A percentile compares a stretch with the other conserved stretches of the same genome.
These are phyloP conservation scores for Neosalanx taihuensis DNA, from an alignment of 2,797 vertebrate species.

Conservation along the genomic window DNA sequence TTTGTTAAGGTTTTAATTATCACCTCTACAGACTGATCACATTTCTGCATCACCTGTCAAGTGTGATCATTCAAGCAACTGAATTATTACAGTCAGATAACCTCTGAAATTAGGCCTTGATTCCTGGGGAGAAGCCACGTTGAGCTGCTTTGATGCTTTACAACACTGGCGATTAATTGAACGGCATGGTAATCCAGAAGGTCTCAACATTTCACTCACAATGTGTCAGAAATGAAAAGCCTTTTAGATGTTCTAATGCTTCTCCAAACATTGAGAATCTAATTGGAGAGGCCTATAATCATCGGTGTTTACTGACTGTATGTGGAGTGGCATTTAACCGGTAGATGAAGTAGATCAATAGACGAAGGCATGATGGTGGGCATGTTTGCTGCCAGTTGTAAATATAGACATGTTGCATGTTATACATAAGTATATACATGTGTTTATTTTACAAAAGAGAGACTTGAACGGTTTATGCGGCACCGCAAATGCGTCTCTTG, in stretches of 20 bases:
- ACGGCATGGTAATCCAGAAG: slow-evolving; percentile 41
- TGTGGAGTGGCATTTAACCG: neutral
- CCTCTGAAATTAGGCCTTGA: slow-evolving; percentile 31
- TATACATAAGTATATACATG: no score
- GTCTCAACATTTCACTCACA: slow-evolving; percentile 37
- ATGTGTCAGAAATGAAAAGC: slow-evolving; percentile 21
- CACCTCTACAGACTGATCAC: slow-evolving; percentile 45
- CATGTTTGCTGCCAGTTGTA: no score
- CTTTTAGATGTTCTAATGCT: slow-evolving; percentile 33
- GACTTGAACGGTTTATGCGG: no score
- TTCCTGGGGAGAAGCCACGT: slow-evolving; percentile 26
- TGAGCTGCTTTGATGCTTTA: slow-evolving; percentile 38
- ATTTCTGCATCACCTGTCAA: slow-evolving; percentile 37
- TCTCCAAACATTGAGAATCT: slow-evolving; percentile 32
- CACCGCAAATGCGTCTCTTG: slow-evolving; percentile 20
- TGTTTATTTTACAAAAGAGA: no score
- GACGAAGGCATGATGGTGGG: no score
- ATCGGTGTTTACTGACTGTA: slow-evolving; percentile 23
- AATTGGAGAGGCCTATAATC: slow-evolving; percentile 21
- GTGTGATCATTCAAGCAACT: slow-evolving; percentile 45
- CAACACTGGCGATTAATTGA: slow-evolving; percentile 43
- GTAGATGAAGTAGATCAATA: no score
- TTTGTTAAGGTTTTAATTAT: slow-evolving; percentile 61
- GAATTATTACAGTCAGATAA: slow-evolving; percentile 21
- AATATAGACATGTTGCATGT: no score